Evolutionary conservation across 2,113 vertebrate genomes (phyloP).

Genomic region (Strix uralensis): DNA sequence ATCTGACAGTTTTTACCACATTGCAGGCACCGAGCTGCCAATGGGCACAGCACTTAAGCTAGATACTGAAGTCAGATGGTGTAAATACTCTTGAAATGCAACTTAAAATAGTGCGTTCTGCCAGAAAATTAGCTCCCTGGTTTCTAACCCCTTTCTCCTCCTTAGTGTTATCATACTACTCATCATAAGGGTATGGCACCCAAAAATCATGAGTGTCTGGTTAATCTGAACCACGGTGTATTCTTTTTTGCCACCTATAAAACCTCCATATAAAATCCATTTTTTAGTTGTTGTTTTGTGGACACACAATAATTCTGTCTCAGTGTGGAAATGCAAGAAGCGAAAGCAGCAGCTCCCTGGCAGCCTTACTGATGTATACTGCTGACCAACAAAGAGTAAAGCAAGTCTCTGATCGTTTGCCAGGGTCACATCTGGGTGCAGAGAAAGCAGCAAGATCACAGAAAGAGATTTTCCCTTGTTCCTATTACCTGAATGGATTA

Average conservation of each 20-base stretch:
- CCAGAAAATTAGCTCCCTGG: background rate
- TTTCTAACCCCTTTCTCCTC: background rate
- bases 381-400: constrained; percentile 45
- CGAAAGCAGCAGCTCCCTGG: background rate
- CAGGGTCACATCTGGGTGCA: constrained; percentile 37
- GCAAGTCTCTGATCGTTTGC: constrained; percentile 35
- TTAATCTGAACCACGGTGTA: background rate
- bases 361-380: background rate
- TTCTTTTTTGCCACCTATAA: background rate
- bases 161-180: background rate
- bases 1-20: background rate
- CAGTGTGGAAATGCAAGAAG: background rate
- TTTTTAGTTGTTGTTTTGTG: background rate
- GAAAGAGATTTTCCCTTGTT: constrained; percentile 3
- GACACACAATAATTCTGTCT: background rate
- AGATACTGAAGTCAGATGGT: background rate
- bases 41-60: background rate
- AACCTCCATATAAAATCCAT: fast-evolving
- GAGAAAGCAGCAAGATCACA: constrained; percentile 6
- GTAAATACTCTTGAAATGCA: background rate
- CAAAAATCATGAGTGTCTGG: background rate
- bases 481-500: constrained; percentile 50
- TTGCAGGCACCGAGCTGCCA: background rate
- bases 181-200: background rate
- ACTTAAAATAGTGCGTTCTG: background rate